phyloP scores from a whole-genome alignment of 2,888 invertebrate species.

The Stenichneumon culpator region DNA sequence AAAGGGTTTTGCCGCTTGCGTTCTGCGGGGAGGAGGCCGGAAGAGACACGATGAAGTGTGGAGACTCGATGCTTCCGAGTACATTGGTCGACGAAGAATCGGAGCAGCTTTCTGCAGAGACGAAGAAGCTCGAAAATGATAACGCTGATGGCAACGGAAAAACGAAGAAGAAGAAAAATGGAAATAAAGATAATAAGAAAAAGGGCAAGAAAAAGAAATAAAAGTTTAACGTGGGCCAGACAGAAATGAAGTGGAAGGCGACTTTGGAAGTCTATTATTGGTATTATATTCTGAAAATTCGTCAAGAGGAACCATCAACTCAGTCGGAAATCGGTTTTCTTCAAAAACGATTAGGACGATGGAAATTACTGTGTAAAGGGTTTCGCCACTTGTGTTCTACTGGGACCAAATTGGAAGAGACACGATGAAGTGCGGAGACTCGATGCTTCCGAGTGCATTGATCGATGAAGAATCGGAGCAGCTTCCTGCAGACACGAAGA shows the following conservation, averaged over 20 bases:
- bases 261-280: constrained; percentile 41
- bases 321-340: constrained; percentile 73
- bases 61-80: constrained; percentile 58
- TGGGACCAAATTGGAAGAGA: constrained; percentile 52
- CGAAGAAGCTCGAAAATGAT: constrained; percentile 52
- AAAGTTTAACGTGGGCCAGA: constrained; percentile 34
- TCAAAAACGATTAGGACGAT: constrained; percentile 74
- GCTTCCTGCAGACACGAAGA: constrained; percentile 38
- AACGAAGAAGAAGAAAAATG: constrained; percentile 50
- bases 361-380: constrained; percentile 75
- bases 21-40: constrained; percentile 44
- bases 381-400: constrained; percentile 55
- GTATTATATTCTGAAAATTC: constrained; percentile 74
- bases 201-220: constrained; percentile 63
- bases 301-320: constrained; percentile 78
- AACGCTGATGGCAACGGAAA: constrained; percentile 51
- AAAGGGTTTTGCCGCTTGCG: constrained; percentile 67
- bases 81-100: constrained; percentile 59
- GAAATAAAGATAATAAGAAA: constrained; percentile 51
- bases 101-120: constrained; percentile 41
- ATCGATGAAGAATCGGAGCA: constrained; percentile 63
- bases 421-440: constrained; percentile 53
- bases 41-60: constrained; percentile 58
- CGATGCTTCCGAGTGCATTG: constrained; percentile 54
- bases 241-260: constrained; percentile 9